These are phyloP conservation scores for Yponomeuta plumbellus DNA, from an alignment of 2,888 invertebrate genomes.

Conservation along the genomic window DNA sequence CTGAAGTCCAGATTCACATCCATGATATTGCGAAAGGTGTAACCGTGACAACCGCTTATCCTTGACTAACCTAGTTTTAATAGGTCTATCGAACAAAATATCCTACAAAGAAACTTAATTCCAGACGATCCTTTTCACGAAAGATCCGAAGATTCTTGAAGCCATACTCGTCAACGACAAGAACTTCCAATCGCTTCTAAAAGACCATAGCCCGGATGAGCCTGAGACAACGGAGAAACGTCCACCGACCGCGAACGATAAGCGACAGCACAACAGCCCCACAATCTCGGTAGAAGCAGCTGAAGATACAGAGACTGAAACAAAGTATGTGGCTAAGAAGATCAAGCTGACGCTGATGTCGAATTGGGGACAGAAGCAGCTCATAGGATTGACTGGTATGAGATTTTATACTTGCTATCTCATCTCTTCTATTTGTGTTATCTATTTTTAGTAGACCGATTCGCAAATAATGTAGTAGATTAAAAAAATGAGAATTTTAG, in stretches of 20 bases:
- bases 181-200: slow-evolving; percentile 57
- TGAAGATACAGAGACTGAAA: slow-evolving; percentile 38
- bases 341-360: slow-evolving; percentile 76
- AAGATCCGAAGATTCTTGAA: slow-evolving; percentile 83
- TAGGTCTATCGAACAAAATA: too few relatives aligned
- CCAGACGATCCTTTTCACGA: slow-evolving; percentile 91
- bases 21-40: too few relatives aligned
- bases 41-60: not conserved
- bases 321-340: slow-evolving; percentile 53
- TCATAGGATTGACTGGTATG: slow-evolving; percentile 78
- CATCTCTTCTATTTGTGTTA: too few relatives aligned
- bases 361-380: slow-evolving; percentile 79
- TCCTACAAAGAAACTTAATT: not conserved
- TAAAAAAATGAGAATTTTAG: not conserved
- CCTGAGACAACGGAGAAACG: slow-evolving; percentile 59
- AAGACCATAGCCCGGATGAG: slow-evolving; percentile 52
- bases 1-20: too few relatives aligned
- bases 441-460: too few relatives aligned
- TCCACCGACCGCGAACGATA: slow-evolving; percentile 77
- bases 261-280: slow-evolving; percentile 34
- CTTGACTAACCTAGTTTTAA: not conserved
- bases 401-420: not conserved
- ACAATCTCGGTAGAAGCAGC: slow-evolving; percentile 28
- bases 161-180: slow-evolving; percentile 55
- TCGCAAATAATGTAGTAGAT: not conserved